A percentile compares a stretch with the other conserved stretches of the same genome.
Evolutionary conservation across 1,140 invertebrate species (phyloP).

Genomic region (Stenopsyche tienmushanensis): DNA sequence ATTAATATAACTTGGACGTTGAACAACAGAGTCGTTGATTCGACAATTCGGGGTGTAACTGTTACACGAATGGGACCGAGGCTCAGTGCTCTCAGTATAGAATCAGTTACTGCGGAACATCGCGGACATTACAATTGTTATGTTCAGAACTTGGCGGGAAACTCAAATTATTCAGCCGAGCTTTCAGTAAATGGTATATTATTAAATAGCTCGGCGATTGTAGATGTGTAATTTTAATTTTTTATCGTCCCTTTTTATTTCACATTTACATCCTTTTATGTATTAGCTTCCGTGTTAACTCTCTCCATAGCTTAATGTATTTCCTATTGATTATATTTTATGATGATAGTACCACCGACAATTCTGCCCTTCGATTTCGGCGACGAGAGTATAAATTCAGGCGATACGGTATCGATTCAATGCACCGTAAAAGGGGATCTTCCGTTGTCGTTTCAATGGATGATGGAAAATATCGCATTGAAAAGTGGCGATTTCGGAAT

Average conservation of each 20-base stretch:
- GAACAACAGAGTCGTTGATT: constrained; percentile 55
- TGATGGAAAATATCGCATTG: constrained; percentile 57
- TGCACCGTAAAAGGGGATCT: constrained; percentile 75
- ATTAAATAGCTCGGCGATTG: too few relatives aligned
- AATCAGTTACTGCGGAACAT: constrained; percentile 67
- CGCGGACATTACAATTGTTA: constrained; percentile 73
- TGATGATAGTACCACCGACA: constrained; percentile 51
- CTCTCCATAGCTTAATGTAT: too few relatives aligned
- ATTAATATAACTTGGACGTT: constrained; percentile 70
- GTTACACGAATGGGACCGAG: constrained; percentile 59
- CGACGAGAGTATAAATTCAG: constrained; percentile 67
- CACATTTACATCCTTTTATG: too few relatives aligned
- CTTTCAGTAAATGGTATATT: constrained; percentile 65
- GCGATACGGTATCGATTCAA: constrained; percentile 70
- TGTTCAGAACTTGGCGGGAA: constrained; percentile 65
- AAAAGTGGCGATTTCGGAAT: constrained; percentile 50
- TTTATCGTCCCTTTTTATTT: too few relatives aligned
- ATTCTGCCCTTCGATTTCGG: constrained; percentile 70
- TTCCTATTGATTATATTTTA: too few relatives aligned
- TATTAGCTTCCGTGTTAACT: too few relatives aligned
- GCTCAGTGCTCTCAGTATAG: constrained; percentile 70
- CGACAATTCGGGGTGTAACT: constrained; percentile 50
- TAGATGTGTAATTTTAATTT: too few relatives aligned
- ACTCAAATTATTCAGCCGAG: constrained; percentile 61
- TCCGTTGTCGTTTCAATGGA: constrained; percentile 68